phyloP scores from a whole-genome alignment of 2,797 vertebrate species.

The Tympanoctomys barrerae region DNA sequence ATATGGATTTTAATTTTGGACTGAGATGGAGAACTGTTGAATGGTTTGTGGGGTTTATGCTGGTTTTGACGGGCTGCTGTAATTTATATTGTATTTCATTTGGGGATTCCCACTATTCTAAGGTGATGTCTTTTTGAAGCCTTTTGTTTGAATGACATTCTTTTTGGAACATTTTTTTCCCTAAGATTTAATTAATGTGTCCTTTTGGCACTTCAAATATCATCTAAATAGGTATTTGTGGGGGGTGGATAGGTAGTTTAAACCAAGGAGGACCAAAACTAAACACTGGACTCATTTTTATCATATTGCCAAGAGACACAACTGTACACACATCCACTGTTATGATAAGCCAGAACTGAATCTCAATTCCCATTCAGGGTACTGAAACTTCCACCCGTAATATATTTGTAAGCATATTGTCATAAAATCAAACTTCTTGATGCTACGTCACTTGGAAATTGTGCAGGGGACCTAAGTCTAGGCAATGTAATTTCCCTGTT shows the following conservation, averaged over 20 bases:
- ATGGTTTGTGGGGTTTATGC: neutral
- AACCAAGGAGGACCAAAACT: slow-evolving; percentile 71
- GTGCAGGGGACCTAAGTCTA: slow-evolving; percentile 66
- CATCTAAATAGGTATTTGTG: slow-evolving; percentile 62
- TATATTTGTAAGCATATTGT: slow-evolving; percentile 78
- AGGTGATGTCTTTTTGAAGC: slow-evolving; percentile 58
- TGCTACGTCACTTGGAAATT: slow-evolving; percentile 74
- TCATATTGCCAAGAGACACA: slow-evolving; percentile 64
- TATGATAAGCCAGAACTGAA: slow-evolving; percentile 49
- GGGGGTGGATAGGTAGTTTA: slow-evolving; percentile 21
- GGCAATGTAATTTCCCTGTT: slow-evolving; percentile 83
- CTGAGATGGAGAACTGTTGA: slow-evolving; percentile 45
- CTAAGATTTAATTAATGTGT: slow-evolving; percentile 71
- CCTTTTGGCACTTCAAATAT: slow-evolving; percentile 70
- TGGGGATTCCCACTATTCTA: slow-evolving; percentile 63
- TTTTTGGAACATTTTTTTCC: slow-evolving; percentile 62
- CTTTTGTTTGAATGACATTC: slow-evolving; percentile 60
- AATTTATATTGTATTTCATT: slow-evolving; percentile 70
- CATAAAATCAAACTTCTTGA: slow-evolving; percentile 71
- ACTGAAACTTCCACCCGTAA: slow-evolving; percentile 68
- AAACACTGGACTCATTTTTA: slow-evolving; percentile 65
- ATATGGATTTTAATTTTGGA: slow-evolving; percentile 72
- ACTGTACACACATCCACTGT: slow-evolving; percentile 20
- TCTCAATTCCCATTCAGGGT: slow-evolving; percentile 65
- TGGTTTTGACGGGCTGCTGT: slow-evolving; percentile 35